These are phyloP conservation scores for Argentina silus DNA, from an alignment of 2,797 vertebrate genomes.

Conservation along the genomic window DNA sequence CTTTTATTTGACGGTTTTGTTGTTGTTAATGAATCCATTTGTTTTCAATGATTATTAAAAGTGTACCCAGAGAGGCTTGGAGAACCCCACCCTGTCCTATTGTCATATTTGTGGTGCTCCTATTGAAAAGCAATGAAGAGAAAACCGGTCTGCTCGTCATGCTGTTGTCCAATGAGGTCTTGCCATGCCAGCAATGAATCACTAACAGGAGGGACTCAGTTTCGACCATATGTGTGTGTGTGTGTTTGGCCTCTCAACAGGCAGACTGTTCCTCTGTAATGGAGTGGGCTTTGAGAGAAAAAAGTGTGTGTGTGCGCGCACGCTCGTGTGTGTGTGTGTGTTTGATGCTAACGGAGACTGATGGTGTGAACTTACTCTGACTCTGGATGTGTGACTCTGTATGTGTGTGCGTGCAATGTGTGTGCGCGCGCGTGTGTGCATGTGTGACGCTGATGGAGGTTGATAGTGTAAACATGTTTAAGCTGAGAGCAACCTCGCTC, in stretches of 20 bases:
- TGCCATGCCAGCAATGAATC: too few species aligned
- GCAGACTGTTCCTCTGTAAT: neutral
- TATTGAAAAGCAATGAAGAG: too few species aligned
- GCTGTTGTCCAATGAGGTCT: too few species aligned
- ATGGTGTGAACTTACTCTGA: conserved; percentile 28
- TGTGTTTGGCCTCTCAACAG: neutral
- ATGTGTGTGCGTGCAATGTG: neutral
- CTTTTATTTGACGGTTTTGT: too few species aligned
- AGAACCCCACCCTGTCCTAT: too few species aligned
- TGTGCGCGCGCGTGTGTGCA: neutral
- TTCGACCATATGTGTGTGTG: neutral
- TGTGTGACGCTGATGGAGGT: neutral
- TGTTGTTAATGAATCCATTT: too few species aligned
- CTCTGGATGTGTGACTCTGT: neutral
- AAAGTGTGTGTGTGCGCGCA: too few species aligned
- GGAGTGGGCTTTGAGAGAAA: neutral
- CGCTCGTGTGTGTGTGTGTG: neutral
- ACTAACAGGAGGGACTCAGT: too few species aligned
- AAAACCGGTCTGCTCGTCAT: too few species aligned
- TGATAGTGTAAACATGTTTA: neutral
- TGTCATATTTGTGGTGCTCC: too few species aligned
- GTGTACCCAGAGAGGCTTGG: too few species aligned
- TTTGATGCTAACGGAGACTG: conserved; percentile 21
- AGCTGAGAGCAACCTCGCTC: conserved; percentile 22
- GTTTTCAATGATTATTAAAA: too few species aligned